Evolutionary conservation across 2,797 vertebrate species (phyloP).

Genomic region (Coracias cyanogaster): DNA sequence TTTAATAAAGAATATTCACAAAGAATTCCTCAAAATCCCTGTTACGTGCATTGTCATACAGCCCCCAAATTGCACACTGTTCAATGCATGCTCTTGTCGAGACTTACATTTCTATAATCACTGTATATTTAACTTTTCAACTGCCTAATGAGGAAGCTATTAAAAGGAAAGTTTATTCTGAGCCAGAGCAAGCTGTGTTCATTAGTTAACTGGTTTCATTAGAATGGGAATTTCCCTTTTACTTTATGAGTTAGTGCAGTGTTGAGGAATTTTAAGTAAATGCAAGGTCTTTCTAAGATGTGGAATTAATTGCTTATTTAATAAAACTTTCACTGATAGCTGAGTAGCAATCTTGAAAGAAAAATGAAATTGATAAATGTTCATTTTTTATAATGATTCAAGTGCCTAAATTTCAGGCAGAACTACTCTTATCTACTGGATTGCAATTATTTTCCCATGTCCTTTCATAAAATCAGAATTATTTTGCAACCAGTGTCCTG

Average conservation of each 20-base stretch:
- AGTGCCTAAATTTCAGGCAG: background rate
- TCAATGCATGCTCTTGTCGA: background rate
- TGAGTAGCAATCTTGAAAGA: background rate
- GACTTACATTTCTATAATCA: background rate
- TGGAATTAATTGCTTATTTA: background rate
- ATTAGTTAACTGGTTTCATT: background rate
- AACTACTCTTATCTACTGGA: background rate
- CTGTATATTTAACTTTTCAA: background rate
- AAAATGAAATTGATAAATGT: background rate
- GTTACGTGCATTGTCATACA: background rate
- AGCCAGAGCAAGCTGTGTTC: background rate
- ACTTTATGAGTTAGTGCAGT: background rate
- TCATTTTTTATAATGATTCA: background rate
- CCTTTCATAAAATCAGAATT: background rate
- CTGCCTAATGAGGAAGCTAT: background rate
- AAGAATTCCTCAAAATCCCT: background rate
- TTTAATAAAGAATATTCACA: background rate
- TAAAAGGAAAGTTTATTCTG: background rate
- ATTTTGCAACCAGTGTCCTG: background rate
- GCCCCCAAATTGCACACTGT: background rate
- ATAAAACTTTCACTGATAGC: background rate
- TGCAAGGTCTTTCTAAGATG: background rate
- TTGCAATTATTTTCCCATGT: background rate
- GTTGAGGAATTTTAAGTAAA: background rate
- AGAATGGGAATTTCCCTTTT: background rate